These are phyloP conservation scores for Petaurus breviceps DNA, from an alignment of 2,113 vertebrate species.

Conservation along the genomic window DNA sequence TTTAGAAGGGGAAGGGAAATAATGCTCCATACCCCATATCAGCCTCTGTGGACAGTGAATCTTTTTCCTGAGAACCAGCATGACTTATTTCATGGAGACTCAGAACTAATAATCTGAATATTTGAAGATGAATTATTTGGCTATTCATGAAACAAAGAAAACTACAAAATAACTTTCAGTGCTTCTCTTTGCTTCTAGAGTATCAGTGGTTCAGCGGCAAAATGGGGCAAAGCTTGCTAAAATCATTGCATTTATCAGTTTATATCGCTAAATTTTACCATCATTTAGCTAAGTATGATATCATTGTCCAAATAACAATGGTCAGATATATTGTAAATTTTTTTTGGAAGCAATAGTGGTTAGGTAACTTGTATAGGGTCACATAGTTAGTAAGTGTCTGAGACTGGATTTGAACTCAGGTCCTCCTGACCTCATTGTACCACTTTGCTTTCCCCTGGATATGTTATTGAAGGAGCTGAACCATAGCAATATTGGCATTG, in stretches of 20 bases:
- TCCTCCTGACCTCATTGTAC: no score
- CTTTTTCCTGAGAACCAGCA: not conserved
- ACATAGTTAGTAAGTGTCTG: no score
- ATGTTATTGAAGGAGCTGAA: not conserved
- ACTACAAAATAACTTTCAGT: not conserved
- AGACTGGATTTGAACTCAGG: no score
- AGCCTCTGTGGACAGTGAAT: not conserved
- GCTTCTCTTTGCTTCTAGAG: not conserved
- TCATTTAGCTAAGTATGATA: not conserved
- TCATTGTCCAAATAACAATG: not conserved
- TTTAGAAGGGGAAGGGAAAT: not conserved
- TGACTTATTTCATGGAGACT: not conserved
- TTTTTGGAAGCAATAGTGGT: no score
- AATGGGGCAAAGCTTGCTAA: not conserved
- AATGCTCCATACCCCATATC: not conserved
- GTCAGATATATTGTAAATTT: not conserved
- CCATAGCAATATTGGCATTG: not conserved
- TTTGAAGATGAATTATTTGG: not conserved
- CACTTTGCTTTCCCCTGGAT: not conserved
- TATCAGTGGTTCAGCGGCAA: not conserved
- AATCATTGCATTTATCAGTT: not conserved
- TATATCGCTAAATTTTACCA: not conserved
- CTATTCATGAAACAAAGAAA: not conserved
- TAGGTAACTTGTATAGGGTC: no score
- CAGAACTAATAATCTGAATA: not conserved